Conservation (phyloP, 92 coral and sea anemone genomes). For the Siderastrea siderea region DNA sequence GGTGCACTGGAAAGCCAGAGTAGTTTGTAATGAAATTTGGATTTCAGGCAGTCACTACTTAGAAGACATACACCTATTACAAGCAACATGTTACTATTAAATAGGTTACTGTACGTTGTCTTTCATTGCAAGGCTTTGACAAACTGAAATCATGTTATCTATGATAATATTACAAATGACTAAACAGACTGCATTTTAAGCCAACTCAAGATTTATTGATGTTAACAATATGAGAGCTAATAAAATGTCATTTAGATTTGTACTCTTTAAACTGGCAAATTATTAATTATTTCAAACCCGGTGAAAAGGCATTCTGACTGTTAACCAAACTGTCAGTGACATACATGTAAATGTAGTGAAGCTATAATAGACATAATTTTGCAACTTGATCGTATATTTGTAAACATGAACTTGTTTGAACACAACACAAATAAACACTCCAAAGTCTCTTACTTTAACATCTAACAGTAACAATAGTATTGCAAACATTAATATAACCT, state of each 20-base stretch:
- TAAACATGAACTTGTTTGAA: not conserved
- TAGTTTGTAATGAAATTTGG: constrained; percentile 6
- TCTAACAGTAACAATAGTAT: not conserved
- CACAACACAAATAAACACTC: not conserved
- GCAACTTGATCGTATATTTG: not conserved
- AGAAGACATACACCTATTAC: not conserved
- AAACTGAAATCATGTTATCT: not conserved
- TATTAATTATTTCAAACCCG: not conserved
- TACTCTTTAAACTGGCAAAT: not conserved
- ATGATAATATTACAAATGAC: not conserved
- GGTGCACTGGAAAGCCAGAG: constrained; percentile 7
- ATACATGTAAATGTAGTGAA: not conserved
- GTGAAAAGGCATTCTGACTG: not conserved
- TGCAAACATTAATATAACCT: not conserved
- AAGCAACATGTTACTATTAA: not conserved
- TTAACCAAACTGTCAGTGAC: constrained; percentile 7
- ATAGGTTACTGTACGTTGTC: not conserved
- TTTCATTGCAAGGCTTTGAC: not conserved
- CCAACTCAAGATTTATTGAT: constrained; percentile 16
- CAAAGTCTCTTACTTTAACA: constrained; percentile 18
- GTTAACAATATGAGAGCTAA: not conserved
- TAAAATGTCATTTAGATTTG: not conserved
- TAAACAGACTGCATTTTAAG: constrained; percentile 1
- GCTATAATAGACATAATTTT: not conserved
- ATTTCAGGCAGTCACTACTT: not conserved